A percentile compares a stretch with the other conserved stretches of the same genome.
Conservation (phyloP, 2,797 vertebrate genomes). For the Limosa lapponica region DNA sequence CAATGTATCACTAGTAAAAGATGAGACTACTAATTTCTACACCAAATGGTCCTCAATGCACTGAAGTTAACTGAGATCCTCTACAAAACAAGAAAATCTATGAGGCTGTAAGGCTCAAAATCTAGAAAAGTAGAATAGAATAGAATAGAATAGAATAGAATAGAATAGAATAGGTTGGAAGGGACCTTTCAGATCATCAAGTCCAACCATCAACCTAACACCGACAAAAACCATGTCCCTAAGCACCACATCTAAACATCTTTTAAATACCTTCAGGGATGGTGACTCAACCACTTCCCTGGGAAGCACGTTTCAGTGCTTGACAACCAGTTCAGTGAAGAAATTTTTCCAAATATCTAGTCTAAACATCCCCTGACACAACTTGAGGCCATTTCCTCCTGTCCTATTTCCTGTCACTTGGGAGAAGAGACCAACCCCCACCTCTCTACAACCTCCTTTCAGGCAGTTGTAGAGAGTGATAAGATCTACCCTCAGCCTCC, state of each 20-base stretch:
- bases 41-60: not conserved
- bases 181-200: not conserved
- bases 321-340: not conserved
- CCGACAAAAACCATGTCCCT: not conserved
- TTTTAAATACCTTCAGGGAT: not conserved
- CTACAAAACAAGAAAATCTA: not conserved
- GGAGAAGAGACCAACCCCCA: not conserved
- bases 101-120: not conserved
- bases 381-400: not conserved
- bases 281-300: not conserved
- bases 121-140: not conserved
- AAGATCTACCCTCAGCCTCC: not conserved
- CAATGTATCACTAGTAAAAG: not conserved
- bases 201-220: not conserved
- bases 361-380: not conserved
- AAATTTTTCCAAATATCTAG: not conserved
- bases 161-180: not conserved
- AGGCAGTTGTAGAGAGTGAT: not conserved
- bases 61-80: not conserved
- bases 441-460: not conserved
- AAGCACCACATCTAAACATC: not conserved
- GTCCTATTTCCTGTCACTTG: not conserved
- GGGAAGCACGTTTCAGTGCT: not conserved
- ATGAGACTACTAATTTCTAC: not conserved
- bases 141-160: not conserved